Evolutionary conservation across 2,888 invertebrate species (phyloP), one percentile per base, ranked within the genome.

Genomic region (Pycnomerus fuliginosus): DNA sequence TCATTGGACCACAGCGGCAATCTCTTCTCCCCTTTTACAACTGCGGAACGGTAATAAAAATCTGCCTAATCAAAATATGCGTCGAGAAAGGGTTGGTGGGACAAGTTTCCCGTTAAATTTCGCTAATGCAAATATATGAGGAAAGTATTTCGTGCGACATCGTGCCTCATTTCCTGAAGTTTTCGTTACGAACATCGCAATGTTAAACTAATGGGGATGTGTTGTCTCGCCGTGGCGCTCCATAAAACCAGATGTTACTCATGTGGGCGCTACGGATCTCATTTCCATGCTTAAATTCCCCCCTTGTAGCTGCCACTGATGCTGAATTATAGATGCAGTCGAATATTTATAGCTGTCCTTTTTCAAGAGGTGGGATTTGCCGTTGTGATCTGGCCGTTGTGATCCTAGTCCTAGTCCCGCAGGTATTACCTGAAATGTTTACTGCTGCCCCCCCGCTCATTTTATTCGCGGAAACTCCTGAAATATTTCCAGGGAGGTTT

Each of bases 191-290:
- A 62, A 61, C 60, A 54, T 51, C 45, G 61, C 63, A 61, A 65
- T 65, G 66, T 57, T 62, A 61, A 65, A 67, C 66, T 69, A 69
- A 69, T 68, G 67, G 68, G 65, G 64, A 68, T 67, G 65, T 64
- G 67, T 65, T 67, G 67, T 67, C 65, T 62, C 65, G 58, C 54
- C 59, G 55, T 53, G 56, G 58, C 53, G 56, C 62, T 55, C 61
- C 58, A 69, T 68, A 68, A 69, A 68, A 62, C 64, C 65, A 67
- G 66, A 66, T 67, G 67, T 67, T 62, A 53, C 65, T 61, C 65
- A 53, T 60, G 60, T 58, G 64, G 61, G 58, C 61, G 60, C 58
- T 58, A 65, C 63, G 61, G 62, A 63, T 65, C 64, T 64, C 60
- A 60, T 58, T 56, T 55, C 54, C 55, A n/a, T n/a, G n/a, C n/a